These are phyloP conservation scores for Tretioscincus oriximinensis DNA, from an alignment of 2,113 vertebrate genomes.

Conservation along the genomic window DNA sequence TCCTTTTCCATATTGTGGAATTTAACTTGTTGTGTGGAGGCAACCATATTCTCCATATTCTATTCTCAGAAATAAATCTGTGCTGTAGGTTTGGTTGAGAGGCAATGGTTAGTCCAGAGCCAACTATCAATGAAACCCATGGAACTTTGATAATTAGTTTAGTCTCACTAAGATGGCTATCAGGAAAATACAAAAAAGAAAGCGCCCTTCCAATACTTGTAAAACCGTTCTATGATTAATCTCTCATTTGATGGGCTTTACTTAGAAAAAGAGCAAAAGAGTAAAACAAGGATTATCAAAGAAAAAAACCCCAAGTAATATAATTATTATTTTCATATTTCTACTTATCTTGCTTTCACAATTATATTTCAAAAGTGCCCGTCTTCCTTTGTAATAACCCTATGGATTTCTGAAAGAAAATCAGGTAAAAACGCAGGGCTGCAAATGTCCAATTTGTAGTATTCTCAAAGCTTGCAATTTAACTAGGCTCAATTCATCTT, in stretches of 20 bases:
- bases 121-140: no score
- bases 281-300: neutral
- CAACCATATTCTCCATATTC: no score
- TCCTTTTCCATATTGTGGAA: no score
- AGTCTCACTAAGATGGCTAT: no score
- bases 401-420: neutral
- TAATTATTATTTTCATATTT: neutral
- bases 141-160: no score
- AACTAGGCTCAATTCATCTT: constrained; percentile 20
- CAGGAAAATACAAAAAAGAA: neutral
- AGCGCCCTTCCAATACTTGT: neutral
- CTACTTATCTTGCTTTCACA: neutral
- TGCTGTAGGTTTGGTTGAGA: no score
- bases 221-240: neutral
- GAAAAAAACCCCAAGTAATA: neutral
- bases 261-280: neutral
- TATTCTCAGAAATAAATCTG: no score
- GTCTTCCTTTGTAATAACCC: neutral
- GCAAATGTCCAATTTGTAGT: neutral
- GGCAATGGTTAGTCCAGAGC: no score
- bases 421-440: neutral
- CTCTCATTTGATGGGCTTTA: neutral
- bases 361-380: neutral
- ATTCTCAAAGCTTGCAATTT: constrained; percentile 19
- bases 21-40: no score